Base-by-base conservation (phyloP, 2,797 vertebrate species). In the Manis javanica region DNA sequence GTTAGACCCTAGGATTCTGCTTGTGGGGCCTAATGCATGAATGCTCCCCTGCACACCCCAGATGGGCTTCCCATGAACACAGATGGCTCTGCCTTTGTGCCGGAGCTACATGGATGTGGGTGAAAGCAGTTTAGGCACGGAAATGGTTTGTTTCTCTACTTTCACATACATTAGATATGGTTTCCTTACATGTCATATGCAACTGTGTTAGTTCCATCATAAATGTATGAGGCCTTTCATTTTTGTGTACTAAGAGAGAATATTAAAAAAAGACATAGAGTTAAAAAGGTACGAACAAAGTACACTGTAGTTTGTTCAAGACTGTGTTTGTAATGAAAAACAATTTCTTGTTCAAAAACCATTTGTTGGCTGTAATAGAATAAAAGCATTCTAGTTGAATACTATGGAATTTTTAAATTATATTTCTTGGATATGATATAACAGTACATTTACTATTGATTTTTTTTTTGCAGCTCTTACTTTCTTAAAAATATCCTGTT, bases 261-360 rank as follows among this genome's bases (percentile, higher is more conserved):
- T 74, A 64, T 29, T 59, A 34, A 91, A 71, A 86, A 34, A 51
- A 1, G 16, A 51, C 21, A 1, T 39, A 18, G 0, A 6, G 12
- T 77, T 87, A 29, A 42, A 96, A 57, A 87, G 19, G 29, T 39
- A 39, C n/a, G 49, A 75, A 72, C 21, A 71, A 68, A 82, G 37
- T 72, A 82, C 83, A 75, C 63, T 51, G 16, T 59, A 83, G 79
- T 88, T 42, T 93, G 64, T 89, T 37, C 24, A 83, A 89, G 39
- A 64, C 7, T 94, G 82, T 18, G 13, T 79, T 87, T 68, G 59
- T 81, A 92, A 78, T 90, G 29, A 63, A 83, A 95, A 95, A 79
- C 0, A 66, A 61, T 87, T 91, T 90, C 46, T 96, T 64, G 37
- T 16, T 72, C 46, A 95, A 74, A 71, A 84, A 31, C 59, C 61